Base-by-base conservation (phyloP, 2,888 invertebrate genomes). In the Apamea monoglypha region DNA sequence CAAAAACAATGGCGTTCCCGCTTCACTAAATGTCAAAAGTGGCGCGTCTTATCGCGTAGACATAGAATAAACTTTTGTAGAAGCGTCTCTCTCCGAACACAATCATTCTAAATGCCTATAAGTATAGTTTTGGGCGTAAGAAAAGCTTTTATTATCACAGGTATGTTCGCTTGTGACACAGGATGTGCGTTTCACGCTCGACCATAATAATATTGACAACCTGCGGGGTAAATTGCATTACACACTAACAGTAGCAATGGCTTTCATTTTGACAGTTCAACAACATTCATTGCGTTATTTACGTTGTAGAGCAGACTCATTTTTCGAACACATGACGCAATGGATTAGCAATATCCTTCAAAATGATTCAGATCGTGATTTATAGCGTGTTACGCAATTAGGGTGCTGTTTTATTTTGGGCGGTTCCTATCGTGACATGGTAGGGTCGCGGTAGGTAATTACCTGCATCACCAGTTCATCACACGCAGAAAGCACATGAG, bases 11-110 rank as follows among this genome's bases (percentile, higher is more conserved):
- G 77, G 83, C 87, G 83, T 81, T 82, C 85, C 88, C 88, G 78
- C 53, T 69, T 88, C 84, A 89, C 81, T 84, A 85, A 85, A 89
- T 87, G 88, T 87, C 89, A 85, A 85, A 84, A 89, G 80, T 81
- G 78, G 82, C 53, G 74, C 77, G 82, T 82, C 88, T 88, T 88
- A 88, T 86, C 83, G 59, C 29, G 25, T 53, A 44, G 53, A 5
- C 82, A 50, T 50, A 74, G 80, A 82, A 36, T 74, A 67, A 50
- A 50, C 16, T 40, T 40, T 32, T 50, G 2, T n/a, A 67, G 66
- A 80, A 32, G 16, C 8, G 74, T 32, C n/a, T 6, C 18, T 7
- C 12, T 25, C 4, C 7, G 21, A 75, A 56, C 36, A 16, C 18
- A 56, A 56, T 56, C 10, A 25, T 53, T n/a, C 25, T n/a, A 70